phyloP scores from a whole-genome alignment of 2,797 vertebrate genomes.

The Pelochelys cantorii region DNA sequence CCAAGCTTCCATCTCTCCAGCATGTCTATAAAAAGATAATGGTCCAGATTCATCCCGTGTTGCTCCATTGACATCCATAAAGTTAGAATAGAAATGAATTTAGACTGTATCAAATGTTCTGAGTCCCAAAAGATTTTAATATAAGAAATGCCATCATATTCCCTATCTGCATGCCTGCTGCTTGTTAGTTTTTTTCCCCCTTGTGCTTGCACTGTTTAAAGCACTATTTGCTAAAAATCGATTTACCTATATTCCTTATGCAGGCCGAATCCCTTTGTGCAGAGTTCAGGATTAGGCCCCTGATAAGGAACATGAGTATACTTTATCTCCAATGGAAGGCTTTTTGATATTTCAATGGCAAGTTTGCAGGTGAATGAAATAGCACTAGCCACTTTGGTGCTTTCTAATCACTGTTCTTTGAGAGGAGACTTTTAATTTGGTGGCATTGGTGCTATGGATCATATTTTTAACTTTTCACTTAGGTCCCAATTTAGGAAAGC shows the following conservation, averaged over 20 bases:
- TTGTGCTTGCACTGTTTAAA: not conserved
- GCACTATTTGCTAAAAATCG: not conserved
- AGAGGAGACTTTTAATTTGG: not conserved
- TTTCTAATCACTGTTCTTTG: not conserved
- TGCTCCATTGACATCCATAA: not conserved
- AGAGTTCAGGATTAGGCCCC: accelerated
- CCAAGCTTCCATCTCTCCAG: conserved; percentile 39
- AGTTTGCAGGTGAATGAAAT: accelerated
- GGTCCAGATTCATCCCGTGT: not conserved
- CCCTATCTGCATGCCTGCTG: not conserved
- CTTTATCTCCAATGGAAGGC: not conserved
- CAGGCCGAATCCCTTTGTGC: not conserved
- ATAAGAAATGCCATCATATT: accelerated
- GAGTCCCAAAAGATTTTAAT: not conserved
- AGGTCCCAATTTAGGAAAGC: not conserved
- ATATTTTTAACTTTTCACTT: not conserved
- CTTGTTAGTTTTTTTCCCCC: not conserved
- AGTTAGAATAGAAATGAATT: not conserved
- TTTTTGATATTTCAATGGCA: not conserved
- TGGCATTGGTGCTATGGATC: accelerated
- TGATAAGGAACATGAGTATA: not conserved
- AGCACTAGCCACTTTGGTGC: not conserved
- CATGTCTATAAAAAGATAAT: not conserved
- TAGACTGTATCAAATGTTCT: not conserved
- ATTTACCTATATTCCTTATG: accelerated